phyloP scores from a whole-genome alignment of 2,113 vertebrate genomes.

The Toxotes chatareus region DNA sequence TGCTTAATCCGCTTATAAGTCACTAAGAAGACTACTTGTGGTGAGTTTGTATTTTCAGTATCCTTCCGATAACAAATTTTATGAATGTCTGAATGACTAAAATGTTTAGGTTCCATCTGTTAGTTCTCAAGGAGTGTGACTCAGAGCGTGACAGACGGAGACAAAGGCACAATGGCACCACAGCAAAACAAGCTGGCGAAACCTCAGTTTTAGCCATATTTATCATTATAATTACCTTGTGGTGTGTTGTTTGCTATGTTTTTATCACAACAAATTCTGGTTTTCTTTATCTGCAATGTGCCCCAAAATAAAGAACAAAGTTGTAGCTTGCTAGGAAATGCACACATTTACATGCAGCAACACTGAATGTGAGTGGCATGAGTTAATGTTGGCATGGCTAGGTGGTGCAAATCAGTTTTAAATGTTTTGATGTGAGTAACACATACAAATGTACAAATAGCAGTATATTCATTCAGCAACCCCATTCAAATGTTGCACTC shows the following conservation, averaged over 20 bases:
- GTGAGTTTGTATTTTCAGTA: neutral
- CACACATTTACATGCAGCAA: neutral
- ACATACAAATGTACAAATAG: neutral
- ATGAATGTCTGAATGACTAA: conserved; percentile 13
- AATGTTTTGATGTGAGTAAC: neutral
- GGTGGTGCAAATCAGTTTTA: no score
- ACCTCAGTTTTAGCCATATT: conserved; percentile 4
- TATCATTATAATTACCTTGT: neutral
- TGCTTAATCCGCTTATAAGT: conserved; percentile 11
- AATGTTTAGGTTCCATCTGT: conserved; percentile 35
- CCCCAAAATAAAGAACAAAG: neutral
- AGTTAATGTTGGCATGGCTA: neutral
- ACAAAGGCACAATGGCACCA: neutral
- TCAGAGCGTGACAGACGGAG: conserved; percentile 3
- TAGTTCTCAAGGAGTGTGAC: conserved; percentile 5
- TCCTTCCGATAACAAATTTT: neutral
- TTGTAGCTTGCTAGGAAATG: neutral
- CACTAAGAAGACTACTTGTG: conserved; percentile 1
- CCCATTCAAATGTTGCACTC: neutral
- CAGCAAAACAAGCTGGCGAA: conserved; percentile 15
- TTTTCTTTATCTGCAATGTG: neutral
- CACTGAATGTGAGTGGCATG: neutral
- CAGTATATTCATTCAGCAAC: neutral
- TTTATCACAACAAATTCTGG: neutral
- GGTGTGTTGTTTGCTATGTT: neutral